phyloP scores from a whole-genome alignment of 2,888 invertebrate genomes.

The Drosophila multiciliata region DNA sequence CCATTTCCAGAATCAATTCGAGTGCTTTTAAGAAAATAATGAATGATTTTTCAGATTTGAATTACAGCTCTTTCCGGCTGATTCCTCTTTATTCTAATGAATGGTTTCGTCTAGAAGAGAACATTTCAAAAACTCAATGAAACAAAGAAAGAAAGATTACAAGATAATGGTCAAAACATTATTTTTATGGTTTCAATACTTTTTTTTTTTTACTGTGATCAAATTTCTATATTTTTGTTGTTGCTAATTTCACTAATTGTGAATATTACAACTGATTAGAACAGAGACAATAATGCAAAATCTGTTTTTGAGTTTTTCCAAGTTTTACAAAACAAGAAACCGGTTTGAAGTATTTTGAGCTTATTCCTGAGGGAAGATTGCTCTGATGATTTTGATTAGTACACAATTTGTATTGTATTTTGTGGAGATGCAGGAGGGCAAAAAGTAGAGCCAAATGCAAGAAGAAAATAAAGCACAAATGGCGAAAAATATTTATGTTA shows the following conservation, averaged over 20 bases:
- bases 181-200: not conserved
- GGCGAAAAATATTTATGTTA: slow-evolving; percentile 39
- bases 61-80: not conserved
- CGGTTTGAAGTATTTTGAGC: not conserved
- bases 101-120: not conserved
- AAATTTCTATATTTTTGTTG: not conserved
- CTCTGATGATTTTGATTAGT: not conserved
- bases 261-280: not conserved
- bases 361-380: not conserved
- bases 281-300: too few species aligned
- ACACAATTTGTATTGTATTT: not conserved
- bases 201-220: not conserved
- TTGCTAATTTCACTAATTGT: not conserved
- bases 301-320: too few species aligned
- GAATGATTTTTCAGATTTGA: not conserved
- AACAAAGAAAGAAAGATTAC: too few species aligned
- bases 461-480: slow-evolving; percentile 22
- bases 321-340: not conserved
- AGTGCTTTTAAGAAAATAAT: not conserved
- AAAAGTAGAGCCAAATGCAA: slow-evolving; percentile 13
- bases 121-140: not conserved
- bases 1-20: not conserved
- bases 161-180: not conserved
- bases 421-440: not conserved
- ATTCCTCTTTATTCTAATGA: not conserved